A percentile compares a stretch with the other conserved stretches of the same genome.
phyloP scores from a whole-genome alignment of 2,113 vertebrate species.

The Pandion haliaetus region DNA sequence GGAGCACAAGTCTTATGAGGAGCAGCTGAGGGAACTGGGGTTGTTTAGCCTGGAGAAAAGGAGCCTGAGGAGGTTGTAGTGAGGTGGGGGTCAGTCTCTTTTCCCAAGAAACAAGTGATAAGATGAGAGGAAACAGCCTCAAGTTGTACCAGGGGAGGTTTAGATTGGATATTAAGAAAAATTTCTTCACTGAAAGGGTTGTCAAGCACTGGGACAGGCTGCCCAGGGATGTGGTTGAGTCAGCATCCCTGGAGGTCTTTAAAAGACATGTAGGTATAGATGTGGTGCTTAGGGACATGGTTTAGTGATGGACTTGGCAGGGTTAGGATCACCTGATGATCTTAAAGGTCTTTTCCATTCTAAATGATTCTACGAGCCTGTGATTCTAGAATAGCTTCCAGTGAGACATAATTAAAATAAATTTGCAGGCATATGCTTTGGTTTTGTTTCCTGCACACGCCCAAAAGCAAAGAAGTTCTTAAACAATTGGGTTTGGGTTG shows the following conservation, averaged over 20 bases:
- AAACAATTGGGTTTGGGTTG: background rate
- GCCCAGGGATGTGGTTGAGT: background rate
- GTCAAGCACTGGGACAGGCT: background rate
- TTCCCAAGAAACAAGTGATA: background rate
- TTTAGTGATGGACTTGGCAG: background rate
- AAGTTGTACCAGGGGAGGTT: background rate
- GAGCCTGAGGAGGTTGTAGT: background rate
- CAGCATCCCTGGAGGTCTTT: background rate
- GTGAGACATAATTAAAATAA: background rate
- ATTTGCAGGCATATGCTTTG: background rate
- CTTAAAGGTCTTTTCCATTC: background rate
- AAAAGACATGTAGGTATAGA: fast-evolving
- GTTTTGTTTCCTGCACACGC: background rate
- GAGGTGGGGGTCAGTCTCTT: background rate
- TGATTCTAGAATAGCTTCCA: background rate
- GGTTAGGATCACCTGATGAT: background rate
- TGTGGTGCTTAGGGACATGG: background rate
- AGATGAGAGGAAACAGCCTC: background rate
- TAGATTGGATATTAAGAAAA: background rate
- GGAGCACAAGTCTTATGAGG: background rate
- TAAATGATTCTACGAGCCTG: background rate
- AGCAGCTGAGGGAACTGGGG: background rate
- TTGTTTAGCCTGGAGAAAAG: background rate
- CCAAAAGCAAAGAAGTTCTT: background rate
- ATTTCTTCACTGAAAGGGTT: background rate